phyloP scores from a whole-genome alignment of 2,797 vertebrate species.

The Pseudotriccus pelzelni region DNA sequence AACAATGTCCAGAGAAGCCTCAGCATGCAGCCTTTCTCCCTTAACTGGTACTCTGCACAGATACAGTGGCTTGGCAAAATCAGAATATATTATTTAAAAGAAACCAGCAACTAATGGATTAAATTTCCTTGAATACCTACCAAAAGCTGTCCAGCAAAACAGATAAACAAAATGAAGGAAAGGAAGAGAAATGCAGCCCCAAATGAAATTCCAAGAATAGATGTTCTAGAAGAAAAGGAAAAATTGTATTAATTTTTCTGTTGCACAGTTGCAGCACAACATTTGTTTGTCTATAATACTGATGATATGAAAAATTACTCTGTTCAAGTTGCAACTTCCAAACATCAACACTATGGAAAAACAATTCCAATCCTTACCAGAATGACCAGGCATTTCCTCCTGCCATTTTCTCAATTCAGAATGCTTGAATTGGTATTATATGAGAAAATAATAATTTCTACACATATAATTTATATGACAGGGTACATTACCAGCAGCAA shows the following conservation, averaged over 20 bases:
- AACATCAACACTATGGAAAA: not conserved
- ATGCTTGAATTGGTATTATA: not conserved
- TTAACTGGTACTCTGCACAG: not conserved
- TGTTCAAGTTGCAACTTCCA: not conserved
- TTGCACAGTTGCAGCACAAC: not conserved
- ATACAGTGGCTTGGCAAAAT: not conserved
- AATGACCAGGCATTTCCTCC: not conserved
- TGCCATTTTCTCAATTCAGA: not conserved
- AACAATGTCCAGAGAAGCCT: not conserved
- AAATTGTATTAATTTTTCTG: not conserved
- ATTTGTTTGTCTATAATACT: not conserved
- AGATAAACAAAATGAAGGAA: constrained; percentile 88
- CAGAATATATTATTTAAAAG: not conserved
- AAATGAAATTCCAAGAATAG: constrained; percentile 88
- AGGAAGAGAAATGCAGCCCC: constrained; percentile 87
- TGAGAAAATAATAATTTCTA: not conserved
- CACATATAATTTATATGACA: not conserved
- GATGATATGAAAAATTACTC: not conserved
- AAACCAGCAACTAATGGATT: not conserved
- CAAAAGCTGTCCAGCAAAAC: constrained; percentile 91
- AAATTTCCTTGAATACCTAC: constrained; percentile 76
- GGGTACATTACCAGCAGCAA: not conserved
- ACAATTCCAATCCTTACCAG: not conserved
- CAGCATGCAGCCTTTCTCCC: not conserved
- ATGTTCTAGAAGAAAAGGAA: constrained; percentile 79